Evolutionary conservation across 2,888 invertebrate species (phyloP).

Genomic region (Cosmorhoe ocellata): DNA sequence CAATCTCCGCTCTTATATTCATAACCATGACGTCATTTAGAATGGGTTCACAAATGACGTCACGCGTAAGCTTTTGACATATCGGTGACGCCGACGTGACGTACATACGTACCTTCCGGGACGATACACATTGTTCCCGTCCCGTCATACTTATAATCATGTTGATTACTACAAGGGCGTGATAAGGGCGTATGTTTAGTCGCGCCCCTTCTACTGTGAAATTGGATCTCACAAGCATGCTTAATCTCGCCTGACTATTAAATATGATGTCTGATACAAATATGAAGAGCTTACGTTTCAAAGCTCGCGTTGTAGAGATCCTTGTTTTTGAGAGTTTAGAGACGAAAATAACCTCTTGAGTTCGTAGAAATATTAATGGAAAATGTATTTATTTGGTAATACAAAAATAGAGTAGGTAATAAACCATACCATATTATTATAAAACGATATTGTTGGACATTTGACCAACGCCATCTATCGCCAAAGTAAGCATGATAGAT

Average conservation of each 20-base stretch:
- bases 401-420: too few relatives aligned
- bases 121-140: not conserved
- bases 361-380: too few relatives aligned
- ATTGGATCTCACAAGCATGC: not conserved
- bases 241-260: not conserved
- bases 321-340: too few relatives aligned
- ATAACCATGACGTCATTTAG: too few relatives aligned
- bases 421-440: too few relatives aligned
- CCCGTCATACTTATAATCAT: not conserved
- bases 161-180: not conserved
- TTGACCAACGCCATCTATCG: too few relatives aligned
- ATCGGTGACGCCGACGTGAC: not conserved
- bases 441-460: too few relatives aligned
- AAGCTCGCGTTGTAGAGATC: not conserved
- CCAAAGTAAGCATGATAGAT: too few relatives aligned
- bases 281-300: not conserved
- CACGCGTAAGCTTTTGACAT: slow-evolving; percentile 12
- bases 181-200: not conserved
- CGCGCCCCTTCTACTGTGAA: not conserved
- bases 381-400: too few relatives aligned
- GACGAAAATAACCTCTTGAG: too few relatives aligned
- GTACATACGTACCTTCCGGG: not conserved
- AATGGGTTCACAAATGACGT: slow-evolving; percentile 3
- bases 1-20: too few relatives aligned
- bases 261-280: not conserved